Evolutionary conservation across 1,140 invertebrate genomes (phyloP).

Genomic region (Luehdorfia chinensis): DNA sequence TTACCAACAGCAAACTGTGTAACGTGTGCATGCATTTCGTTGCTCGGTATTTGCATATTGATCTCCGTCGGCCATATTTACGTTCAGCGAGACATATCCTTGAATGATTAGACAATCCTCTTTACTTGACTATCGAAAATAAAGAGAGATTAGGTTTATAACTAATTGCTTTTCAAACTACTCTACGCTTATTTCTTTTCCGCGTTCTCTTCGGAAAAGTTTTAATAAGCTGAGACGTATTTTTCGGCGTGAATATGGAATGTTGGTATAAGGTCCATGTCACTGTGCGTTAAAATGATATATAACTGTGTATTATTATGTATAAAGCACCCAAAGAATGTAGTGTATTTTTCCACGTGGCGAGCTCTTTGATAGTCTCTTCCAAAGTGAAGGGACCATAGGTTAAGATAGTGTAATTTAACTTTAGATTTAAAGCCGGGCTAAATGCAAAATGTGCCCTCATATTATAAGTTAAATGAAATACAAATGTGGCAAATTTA

Average conservation of each 20-base stretch:
- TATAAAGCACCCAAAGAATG: conserved; percentile 37
- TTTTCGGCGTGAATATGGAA: too few species aligned
- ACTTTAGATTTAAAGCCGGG: not conserved
- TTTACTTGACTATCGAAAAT: not conserved
- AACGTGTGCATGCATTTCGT: too few species aligned
- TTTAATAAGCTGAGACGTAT: not conserved
- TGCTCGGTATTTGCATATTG: too few species aligned
- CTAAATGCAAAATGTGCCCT: conserved; percentile 2
- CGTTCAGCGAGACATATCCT: too few species aligned
- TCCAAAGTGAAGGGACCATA: not conserved
- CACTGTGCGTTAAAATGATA: not conserved
- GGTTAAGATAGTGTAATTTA: not conserved
- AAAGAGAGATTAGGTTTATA: not conserved
- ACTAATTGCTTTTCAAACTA: not conserved
- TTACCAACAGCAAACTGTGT: too few species aligned
- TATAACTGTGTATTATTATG: conserved; percentile 6
- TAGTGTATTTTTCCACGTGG: conserved; percentile 38
- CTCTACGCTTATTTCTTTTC: conserved; percentile 9
- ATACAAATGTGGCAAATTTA: conserved; percentile 2
- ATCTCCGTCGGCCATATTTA: too few species aligned
- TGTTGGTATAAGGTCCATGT: too few species aligned
- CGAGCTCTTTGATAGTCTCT: conserved; percentile 26
- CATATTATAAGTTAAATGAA: not conserved
- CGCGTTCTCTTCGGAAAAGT: not conserved
- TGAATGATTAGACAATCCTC: not conserved